Evolutionary conservation across 2,888 invertebrate species (phyloP).

Genomic region (Polia nebulosa): DNA sequence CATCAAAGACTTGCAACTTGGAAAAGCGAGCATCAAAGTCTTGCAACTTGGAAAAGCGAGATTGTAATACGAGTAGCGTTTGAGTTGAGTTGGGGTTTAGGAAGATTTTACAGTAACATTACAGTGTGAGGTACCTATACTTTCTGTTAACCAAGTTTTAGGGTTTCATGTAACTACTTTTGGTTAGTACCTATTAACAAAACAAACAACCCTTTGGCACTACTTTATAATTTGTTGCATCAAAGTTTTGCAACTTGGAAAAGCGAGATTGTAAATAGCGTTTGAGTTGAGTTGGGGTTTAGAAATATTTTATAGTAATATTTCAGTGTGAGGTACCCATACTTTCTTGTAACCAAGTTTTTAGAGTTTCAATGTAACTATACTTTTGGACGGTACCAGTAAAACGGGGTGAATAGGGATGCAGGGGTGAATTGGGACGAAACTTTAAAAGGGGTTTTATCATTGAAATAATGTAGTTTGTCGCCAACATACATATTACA

Average conservation of each 20-base stretch:
- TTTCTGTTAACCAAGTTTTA: neutral
- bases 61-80: constrained; percentile 18
- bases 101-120: constrained; percentile 1
- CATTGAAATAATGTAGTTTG: neutral
- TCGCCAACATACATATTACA: neutral
- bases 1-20: constrained; percentile 19
- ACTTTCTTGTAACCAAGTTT: neutral
- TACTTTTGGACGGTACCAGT: too few relatives aligned
- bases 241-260: constrained; percentile 29
- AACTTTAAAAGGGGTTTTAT: too few relatives aligned
- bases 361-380: too few relatives aligned
- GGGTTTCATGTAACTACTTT: too few relatives aligned
- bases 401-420: too few relatives aligned
- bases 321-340: neutral
- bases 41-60: constrained; percentile 8
- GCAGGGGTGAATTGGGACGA: too few relatives aligned
- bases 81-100: neutral
- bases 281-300: neutral
- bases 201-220: too few relatives aligned
- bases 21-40: too few relatives aligned
- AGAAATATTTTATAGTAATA: neutral
- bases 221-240: constrained; percentile 1
- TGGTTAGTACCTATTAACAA: too few relatives aligned
- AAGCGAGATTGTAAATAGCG: constrained; percentile 14
- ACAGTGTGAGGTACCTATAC: too few relatives aligned